phyloP scores from a whole-genome alignment of 2,113 vertebrate genomes.

The Bothrops jararaca region DNA sequence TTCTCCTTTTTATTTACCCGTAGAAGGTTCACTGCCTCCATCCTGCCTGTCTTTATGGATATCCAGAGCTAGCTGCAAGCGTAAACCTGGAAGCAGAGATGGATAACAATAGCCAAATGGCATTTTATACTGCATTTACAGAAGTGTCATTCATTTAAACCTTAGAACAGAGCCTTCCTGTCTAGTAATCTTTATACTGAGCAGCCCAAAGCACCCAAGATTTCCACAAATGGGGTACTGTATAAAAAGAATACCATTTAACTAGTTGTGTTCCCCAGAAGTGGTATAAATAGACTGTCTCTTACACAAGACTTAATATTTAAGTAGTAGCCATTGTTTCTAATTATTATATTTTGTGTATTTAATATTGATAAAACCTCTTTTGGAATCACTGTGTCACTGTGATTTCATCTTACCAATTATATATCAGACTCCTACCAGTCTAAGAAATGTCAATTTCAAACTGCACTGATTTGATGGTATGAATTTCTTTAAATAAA shows the following conservation, averaged over 20 bases:
- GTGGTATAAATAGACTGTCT: background rate
- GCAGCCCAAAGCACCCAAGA: background rate
- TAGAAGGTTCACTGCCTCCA: constrained; percentile 4
- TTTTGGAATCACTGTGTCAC: background rate
- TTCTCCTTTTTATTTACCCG: background rate
- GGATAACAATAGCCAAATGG: background rate
- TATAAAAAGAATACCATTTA: background rate
- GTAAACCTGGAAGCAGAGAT: constrained; percentile 10
- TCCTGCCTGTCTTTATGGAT: constrained; percentile 8
- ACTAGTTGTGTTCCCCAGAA: background rate
- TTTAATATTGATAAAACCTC: background rate
- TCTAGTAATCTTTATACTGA: too few relatives aligned
- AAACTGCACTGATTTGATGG: background rate
- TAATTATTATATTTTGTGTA: background rate
- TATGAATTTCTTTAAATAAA: background rate
- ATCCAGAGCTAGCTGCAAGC: constrained; percentile 3
- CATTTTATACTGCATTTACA: background rate
- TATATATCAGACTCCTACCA: background rate
- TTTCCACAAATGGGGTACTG: background rate
- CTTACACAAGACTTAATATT: background rate
- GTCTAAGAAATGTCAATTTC: background rate
- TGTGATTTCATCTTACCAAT: background rate
- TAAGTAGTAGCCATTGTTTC: background rate
- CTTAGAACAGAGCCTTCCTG: background rate
- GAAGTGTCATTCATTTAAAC: background rate